These are phyloP conservation scores for Trisateles emortualis DNA, from an alignment of 2,888 invertebrate genomes.

Conservation along the genomic window DNA sequence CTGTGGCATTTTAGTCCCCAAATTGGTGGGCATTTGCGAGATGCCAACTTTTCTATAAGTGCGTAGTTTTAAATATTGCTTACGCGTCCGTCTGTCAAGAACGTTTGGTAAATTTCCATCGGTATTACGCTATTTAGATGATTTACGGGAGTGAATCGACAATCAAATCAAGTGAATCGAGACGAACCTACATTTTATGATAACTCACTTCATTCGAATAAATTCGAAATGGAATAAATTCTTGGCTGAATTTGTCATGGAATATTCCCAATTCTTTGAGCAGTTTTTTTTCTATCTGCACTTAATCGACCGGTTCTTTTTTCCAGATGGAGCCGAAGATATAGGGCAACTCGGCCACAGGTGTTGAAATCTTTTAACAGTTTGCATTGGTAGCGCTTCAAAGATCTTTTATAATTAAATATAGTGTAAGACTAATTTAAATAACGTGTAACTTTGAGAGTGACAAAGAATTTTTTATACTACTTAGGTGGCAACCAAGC, in stretches of 20 bases:
- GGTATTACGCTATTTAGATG: slow-evolving; percentile 32
- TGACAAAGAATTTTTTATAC: too few species aligned
- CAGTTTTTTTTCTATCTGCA: neutral
- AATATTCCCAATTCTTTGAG: slow-evolving; percentile 1
- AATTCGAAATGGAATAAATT: slow-evolving; percentile 3
- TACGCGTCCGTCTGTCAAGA: slow-evolving; percentile 29
- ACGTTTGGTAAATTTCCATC: slow-evolving; percentile 35
- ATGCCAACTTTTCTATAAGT: slow-evolving; percentile 42
- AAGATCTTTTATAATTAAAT: neutral
- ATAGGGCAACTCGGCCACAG: neutral
- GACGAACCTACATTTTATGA: neutral
- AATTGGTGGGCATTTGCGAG: slow-evolving; percentile 48
- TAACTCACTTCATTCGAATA: slow-evolving; percentile 6
- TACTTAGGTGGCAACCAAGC: too few species aligned
- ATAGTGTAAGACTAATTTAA: too few species aligned
- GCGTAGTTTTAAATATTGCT: slow-evolving; percentile 49
- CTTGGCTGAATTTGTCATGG: slow-evolving; percentile 1
- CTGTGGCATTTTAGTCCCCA: slow-evolving; percentile 47
- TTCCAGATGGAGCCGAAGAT: neutral
- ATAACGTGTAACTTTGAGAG: too few species aligned
- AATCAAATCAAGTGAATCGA: slow-evolving; percentile 15
- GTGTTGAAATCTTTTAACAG: neutral
- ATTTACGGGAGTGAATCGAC: slow-evolving; percentile 35
- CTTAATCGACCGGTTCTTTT: neutral
- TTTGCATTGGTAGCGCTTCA: neutral